Conservation (phyloP, 2,113 vertebrate genomes). For the Balaeniceps rex region DNA sequence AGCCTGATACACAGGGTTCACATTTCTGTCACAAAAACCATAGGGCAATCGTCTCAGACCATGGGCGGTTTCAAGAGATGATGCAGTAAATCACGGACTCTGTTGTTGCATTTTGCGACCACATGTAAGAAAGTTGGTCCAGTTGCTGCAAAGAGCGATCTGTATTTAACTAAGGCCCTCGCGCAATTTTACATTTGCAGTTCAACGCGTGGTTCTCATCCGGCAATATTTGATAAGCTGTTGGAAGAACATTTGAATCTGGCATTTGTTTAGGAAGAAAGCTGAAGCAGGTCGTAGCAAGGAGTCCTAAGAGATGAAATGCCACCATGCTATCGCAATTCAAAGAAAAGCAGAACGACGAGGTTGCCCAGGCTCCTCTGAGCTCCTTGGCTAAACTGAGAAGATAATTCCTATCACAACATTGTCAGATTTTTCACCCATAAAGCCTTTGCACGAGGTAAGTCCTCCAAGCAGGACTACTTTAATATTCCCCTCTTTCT, state of each 20-base stretch:
- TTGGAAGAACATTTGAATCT: neutral
- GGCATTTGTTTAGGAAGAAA: neutral
- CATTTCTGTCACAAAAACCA: neutral
- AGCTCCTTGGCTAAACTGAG: neutral
- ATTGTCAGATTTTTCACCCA: neutral
- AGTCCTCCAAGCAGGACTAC: neutral
- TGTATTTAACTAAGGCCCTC: neutral
- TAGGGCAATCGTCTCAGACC: neutral
- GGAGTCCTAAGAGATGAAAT: neutral
- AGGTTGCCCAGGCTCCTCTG: neutral
- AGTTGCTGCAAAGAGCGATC: neutral
- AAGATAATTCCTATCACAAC: neutral
- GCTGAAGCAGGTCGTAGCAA: neutral
- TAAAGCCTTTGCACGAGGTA: accelerated
- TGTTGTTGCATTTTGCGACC: neutral
- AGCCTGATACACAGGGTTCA: neutral
- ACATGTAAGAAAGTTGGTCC: accelerated
- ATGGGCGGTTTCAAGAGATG: accelerated
- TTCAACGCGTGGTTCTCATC: accelerated
- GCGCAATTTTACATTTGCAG: neutral
- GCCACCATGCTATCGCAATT: accelerated
- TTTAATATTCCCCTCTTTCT: neutral
- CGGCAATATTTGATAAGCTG: neutral
- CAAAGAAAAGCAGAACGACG: neutral
- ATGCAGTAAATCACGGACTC: neutral